Evolutionary conservation across 2,797 vertebrate genomes (phyloP), one percentile per base, ranked within the genome.

Genomic region (Lithobates pipiens): DNA sequence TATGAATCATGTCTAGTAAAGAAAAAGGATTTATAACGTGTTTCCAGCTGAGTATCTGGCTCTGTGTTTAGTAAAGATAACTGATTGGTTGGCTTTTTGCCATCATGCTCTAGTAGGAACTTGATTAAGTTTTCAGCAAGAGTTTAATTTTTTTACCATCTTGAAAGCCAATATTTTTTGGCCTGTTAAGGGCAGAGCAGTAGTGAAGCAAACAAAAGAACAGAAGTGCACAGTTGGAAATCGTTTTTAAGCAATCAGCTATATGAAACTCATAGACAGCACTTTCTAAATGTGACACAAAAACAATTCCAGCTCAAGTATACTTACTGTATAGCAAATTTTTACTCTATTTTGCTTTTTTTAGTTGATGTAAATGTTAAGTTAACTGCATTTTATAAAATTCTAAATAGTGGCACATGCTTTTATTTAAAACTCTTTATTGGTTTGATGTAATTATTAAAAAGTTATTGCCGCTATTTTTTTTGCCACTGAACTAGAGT

Each of bases 31-130:
- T 46, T 74, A 74, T 63, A 23, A 61, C 5, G 4, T 44, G 5
- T 42, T 78, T 68, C 39, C 36, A 78, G 63, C 77, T 65, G 61
- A 67, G 36, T 68, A 25, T 78, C 63, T 78, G 72, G 72, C 72
- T 74, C 23, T 74, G 72, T 74, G 63, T 29, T 78, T 68, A 25
- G 11, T 32, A 4, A 61, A 25, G 61, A 61, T 68, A 78, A 78
- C 23, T 78, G 63, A 68, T 67, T 78, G 77, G 36, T 44, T 78
- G 77, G 77, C 77, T 78, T 29, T 68, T 27, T 46, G 77, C 77
- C 63, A 63, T 42, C 16, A 29, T 68, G 63, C 25, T 44, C 36
- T 68, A 78, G 77, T 46, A 78, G 16, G 13, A 42, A 27, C n/a
- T n/a, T 68, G 39, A 78, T 65, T 65, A 25, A 65, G 63, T 78